Percentiles rank a stretch among this genome's conserved stretches.
These are phyloP conservation scores for Berghia stephanieae DNA, from an alignment of 1,140 invertebrate genomes.

Conservation along the genomic window DNA sequence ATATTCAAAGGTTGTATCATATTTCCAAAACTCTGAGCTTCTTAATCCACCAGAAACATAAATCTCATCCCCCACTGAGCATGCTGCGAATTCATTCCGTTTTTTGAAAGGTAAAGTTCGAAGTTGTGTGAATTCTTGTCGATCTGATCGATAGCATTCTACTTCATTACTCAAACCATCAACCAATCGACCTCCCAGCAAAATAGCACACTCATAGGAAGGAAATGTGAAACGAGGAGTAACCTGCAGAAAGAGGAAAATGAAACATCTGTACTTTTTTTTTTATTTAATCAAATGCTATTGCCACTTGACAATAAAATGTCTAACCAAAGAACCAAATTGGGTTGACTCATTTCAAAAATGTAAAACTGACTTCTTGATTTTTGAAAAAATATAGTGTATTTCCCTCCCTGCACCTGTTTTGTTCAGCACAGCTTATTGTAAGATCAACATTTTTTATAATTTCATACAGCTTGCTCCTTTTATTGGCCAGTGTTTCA, in stretches of 20 bases:
- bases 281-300: too few relatives aligned
- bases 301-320: too few relatives aligned
- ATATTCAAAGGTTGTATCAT: slow-evolving; percentile 57
- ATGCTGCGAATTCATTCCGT: slow-evolving; percentile 60
- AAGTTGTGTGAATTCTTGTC: slow-evolving; percentile 52
- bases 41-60: slow-evolving; percentile 59
- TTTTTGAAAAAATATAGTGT: too few relatives aligned
- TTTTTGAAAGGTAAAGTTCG: slow-evolving; percentile 61
- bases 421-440: too few relatives aligned
- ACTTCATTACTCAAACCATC: slow-evolving; percentile 63
- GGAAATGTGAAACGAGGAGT: slow-evolving; percentile 55
- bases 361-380: too few relatives aligned
- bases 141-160: slow-evolving; percentile 54
- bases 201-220: slow-evolving; percentile 51
- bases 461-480: too few relatives aligned
- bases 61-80: slow-evolving; percentile 58
- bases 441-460: too few relatives aligned
- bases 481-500: too few relatives aligned
- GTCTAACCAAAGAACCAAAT: too few relatives aligned
- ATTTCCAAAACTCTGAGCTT: slow-evolving; percentile 62
- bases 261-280: neutral
- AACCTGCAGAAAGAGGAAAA: slow-evolving; percentile 33
- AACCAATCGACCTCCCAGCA: slow-evolving; percentile 54
- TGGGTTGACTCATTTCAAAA: too few relatives aligned
- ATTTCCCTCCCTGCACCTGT: too few relatives aligned